Evolutionary conservation across 2,113 vertebrate species (phyloP).

Genomic region (Gallinago undulata): DNA sequence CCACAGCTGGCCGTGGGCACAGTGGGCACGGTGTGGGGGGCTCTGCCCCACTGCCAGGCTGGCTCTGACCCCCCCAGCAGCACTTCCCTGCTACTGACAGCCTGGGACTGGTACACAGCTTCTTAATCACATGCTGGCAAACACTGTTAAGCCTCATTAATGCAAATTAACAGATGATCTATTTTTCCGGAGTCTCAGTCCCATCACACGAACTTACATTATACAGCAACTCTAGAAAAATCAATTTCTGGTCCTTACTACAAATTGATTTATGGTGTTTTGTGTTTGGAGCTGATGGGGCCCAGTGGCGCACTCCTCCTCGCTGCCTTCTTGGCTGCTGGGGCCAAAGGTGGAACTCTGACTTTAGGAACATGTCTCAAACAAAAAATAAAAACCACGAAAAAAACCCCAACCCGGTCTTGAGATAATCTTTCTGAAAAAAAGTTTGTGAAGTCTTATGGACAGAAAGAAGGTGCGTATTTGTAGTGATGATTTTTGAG

Average conservation of each 20-base stretch:
- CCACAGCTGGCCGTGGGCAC: background rate
- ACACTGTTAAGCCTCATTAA: conserved; percentile 70
- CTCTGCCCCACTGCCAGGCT: background rate
- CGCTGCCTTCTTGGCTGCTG: accelerated
- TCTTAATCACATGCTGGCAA: conserved; percentile 61
- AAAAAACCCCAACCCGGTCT: too few species aligned
- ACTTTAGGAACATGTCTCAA: accelerated
- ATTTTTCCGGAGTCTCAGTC: conserved; percentile 13
- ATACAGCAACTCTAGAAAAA: background rate
- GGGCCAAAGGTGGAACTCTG: background rate
- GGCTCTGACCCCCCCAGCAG: background rate
- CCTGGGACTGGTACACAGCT: background rate
- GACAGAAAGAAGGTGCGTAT: background rate
- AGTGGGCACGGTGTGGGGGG: background rate
- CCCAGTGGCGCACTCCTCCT: accelerated
- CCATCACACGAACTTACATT: background rate
- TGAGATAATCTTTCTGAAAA: background rate
- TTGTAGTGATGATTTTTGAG: accelerated
- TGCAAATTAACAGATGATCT: conserved; percentile 66
- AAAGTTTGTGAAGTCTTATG: accelerated
- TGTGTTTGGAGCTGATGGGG: background rate
- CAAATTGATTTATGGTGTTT: conserved; percentile 12
- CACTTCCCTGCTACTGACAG: background rate
- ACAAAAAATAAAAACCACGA: too few species aligned
- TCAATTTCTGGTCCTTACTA: background rate